Conservation (phyloP, 2,113 vertebrate genomes). For the Sterna hirundo region DNA sequence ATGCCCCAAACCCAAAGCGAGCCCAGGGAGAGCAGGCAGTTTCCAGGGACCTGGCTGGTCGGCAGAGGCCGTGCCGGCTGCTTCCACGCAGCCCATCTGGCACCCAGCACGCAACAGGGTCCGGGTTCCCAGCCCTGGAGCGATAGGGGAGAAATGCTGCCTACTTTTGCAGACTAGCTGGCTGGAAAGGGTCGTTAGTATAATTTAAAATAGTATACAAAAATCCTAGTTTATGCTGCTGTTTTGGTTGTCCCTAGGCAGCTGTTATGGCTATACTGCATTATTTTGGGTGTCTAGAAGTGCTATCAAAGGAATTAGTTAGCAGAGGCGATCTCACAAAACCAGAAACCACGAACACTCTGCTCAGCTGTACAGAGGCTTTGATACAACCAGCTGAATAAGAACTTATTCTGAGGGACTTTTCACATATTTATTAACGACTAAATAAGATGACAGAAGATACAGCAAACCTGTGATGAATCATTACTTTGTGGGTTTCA, state of each 20-base stretch:
- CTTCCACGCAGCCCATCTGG: not conserved
- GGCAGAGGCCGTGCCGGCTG: not conserved
- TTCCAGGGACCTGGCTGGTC: not conserved
- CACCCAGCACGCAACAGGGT: not conserved
- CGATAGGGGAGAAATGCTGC: not conserved
- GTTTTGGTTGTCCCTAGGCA: not conserved
- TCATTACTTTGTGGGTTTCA: not conserved
- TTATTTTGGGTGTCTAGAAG: not conserved
- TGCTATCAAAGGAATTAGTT: not conserved
- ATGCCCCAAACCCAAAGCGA: not conserved
- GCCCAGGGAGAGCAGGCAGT: not conserved
- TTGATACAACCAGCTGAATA: not conserved
- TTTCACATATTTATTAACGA: not conserved
- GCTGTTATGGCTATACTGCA: not conserved
- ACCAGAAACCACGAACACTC: not conserved
- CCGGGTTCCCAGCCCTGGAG: not conserved
- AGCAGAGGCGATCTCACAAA: not conserved
- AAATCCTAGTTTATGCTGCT: not conserved
- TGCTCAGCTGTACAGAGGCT: not conserved
- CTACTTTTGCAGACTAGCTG: not conserved
- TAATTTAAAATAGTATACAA: not conserved
- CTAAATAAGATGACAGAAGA: not conserved
- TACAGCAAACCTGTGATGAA: not conserved
- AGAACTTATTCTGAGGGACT: not conserved
- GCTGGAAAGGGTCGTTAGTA: not conserved